These are phyloP conservation scores for Magallana gigas DNA, from an alignment of 1,140 invertebrate genomes.

Conservation along the genomic window DNA sequence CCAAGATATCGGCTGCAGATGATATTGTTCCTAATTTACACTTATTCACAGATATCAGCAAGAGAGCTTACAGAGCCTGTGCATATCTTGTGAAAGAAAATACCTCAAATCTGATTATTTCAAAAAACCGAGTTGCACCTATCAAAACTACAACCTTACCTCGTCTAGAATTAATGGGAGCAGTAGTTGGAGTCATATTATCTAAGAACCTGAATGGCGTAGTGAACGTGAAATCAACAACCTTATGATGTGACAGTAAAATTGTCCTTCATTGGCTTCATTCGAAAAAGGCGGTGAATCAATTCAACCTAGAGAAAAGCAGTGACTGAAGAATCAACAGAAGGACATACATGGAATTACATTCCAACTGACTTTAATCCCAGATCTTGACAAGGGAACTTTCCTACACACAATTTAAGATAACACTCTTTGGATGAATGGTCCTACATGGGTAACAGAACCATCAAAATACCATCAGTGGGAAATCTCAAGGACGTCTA, in stretches of 20 bases:
- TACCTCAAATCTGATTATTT: not conserved
- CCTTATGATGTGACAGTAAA: not conserved
- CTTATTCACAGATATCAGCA: conserved; percentile 43
- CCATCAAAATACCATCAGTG: not conserved
- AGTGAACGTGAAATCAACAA: not conserved
- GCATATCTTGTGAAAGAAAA: conserved; percentile 25
- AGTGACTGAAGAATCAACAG: conserved; percentile 10
- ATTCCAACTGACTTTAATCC: conserved; percentile 31
- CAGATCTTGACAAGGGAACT: conserved; percentile 29
- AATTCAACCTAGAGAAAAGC: conserved; percentile 13
- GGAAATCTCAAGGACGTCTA: not conserved
- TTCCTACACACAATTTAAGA: not conserved
- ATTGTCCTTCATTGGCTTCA: conserved; percentile 20
- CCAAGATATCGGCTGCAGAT: conserved; percentile 20
- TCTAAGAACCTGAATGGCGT: conserved; percentile 39
- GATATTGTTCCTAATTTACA: not conserved
- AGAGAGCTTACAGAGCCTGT: conserved; percentile 37
- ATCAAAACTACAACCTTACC: not conserved
- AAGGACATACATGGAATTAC: conserved; percentile 38
- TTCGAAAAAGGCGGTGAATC: not conserved
- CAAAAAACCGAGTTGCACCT: not conserved
- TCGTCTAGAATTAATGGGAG: conserved; percentile 5
- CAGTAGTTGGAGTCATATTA: conserved; percentile 48
- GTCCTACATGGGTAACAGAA: conserved; percentile 34
- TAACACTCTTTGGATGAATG: conserved; percentile 36